Evolutionary conservation across 2,888 invertebrate species (phyloP).

Genomic region (Sialis fuliginosa): DNA sequence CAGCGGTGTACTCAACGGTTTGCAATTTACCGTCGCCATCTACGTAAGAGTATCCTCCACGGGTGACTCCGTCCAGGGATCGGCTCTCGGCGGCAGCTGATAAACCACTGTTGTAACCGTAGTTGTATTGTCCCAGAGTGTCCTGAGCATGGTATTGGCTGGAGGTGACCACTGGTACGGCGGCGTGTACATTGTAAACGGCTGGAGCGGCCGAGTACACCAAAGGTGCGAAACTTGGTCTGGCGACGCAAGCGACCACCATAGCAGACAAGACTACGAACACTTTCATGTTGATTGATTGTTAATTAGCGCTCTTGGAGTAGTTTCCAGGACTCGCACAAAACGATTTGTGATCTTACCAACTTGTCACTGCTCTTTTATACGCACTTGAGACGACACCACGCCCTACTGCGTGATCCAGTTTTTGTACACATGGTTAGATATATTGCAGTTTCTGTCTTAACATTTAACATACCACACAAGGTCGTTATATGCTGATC

Average conservation of each 20-base stretch:
- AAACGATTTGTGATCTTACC: not conserved
- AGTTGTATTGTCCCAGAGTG: slow-evolving; percentile 39
- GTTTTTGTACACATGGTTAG: too few species aligned
- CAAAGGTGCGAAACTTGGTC: not conserved
- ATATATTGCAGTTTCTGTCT: too few species aligned
- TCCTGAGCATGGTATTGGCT: slow-evolving; percentile 39
- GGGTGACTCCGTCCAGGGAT: slow-evolving; percentile 36
- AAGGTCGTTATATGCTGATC: too few species aligned
- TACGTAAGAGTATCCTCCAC: slow-evolving; percentile 41
- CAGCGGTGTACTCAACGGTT: slow-evolving; percentile 37
- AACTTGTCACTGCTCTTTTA: too few species aligned
- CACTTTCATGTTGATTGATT: not conserved
- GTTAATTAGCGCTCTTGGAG: not conserved
- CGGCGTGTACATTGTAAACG: not conserved
- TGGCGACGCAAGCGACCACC: not conserved
- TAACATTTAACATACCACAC: too few species aligned
- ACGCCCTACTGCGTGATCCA: too few species aligned
- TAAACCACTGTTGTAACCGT: slow-evolving; percentile 39
- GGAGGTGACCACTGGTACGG: slow-evolving; percentile 8
- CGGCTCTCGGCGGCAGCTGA: slow-evolving; percentile 39
- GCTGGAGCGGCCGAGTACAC: not conserved
- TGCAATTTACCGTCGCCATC: slow-evolving; percentile 40
- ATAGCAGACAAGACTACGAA: not conserved
- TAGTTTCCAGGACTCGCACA: not conserved
- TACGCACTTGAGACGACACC: too few species aligned